Base-by-base conservation (phyloP, 2,888 invertebrate species). In the Apotomis turbidana region DNA sequence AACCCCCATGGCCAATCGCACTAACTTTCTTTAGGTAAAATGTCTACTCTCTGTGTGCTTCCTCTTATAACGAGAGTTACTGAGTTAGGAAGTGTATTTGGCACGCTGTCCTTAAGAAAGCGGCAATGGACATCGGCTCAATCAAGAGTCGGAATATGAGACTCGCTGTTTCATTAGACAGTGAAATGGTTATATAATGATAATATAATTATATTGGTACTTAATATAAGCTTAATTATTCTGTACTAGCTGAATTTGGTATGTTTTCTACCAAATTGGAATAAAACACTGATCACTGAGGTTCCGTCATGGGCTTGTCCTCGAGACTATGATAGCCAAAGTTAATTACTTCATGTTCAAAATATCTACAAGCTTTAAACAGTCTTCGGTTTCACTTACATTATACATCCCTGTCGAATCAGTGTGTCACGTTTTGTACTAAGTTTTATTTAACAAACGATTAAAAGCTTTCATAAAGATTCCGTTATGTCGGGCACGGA, bases 351-450 rank as follows among this genome's bases (percentile, higher is more conserved):
- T 82, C 84, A 82, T 79, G 83, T 85, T 85, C 84, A 88, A 88
- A 89, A 90, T 89, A 90, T 89, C 87, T 91, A 93, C 85, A 88
- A 89, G 87, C 85, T 88, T 90, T 89, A 85, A 87, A 88, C 93
- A 93, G 93, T 93, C 93, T 93, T 93, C 89, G 86, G 87, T 90
- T 92, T 87, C 87, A 87, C 92, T 93, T 92, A 93, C 84, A 89
- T 57, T 86, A 87, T 81, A 78, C 77, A 88, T 88, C 93, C 93
- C 93, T 93, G 92, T 92, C 85, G 86, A 86, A 86, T 88, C 87
- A 89, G 87, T 87, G 90, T 90, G 82, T 85, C 81, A 83, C 91
- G 64, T 70, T 71, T 91, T 93, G 92, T 93, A 68, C 72, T 63
- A 57, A 67, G 41, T 68, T 72, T 51, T 61, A 68, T 58, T 78